Conservation (phyloP, 2,113 vertebrate species). For the Grantiella picta region DNA sequence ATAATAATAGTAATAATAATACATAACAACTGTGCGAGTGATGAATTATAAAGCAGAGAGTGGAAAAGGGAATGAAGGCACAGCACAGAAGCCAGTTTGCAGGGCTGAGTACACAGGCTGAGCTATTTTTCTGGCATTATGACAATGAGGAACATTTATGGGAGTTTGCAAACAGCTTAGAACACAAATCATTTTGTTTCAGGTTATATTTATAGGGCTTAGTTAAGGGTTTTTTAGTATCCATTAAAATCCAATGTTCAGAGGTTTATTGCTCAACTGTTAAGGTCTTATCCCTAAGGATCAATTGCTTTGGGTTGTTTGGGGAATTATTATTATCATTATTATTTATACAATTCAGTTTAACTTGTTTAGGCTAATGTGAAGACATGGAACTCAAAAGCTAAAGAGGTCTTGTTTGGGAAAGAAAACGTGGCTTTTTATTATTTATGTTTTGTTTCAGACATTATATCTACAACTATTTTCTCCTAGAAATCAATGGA, state of each 20-base stretch:
- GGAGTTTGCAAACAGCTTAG: conserved; percentile 23
- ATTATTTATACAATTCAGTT: conserved; percentile 10
- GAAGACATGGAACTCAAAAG: neutral
- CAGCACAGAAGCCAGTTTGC: neutral
- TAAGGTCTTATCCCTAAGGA: conserved; percentile 17
- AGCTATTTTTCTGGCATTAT: conserved; percentile 31
- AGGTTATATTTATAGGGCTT: conserved; percentile 38
- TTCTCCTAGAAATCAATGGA: neutral
- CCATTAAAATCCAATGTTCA: conserved; percentile 32
- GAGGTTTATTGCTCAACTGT: conserved; percentile 21
- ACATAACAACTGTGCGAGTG: neutral
- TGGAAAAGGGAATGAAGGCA: neutral
- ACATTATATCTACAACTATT: neutral
- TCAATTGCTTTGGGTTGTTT: conserved; percentile 40
- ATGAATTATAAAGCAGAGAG: conserved; percentile 43
- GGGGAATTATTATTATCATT: neutral
- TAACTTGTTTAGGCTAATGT: neutral
- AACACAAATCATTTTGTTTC: conserved; percentile 45
- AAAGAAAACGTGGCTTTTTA: neutral
- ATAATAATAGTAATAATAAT: conserved; percentile 45
- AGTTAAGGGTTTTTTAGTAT: conserved; percentile 53
- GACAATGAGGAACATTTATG: conserved; percentile 14
- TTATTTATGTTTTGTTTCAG: neutral
- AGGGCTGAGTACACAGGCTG: neutral
- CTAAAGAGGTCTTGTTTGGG: neutral